These are phyloP conservation scores for Brachionus calyciflorus DNA, from an alignment of 1,140 invertebrate species.

Conservation along the genomic window DNA sequence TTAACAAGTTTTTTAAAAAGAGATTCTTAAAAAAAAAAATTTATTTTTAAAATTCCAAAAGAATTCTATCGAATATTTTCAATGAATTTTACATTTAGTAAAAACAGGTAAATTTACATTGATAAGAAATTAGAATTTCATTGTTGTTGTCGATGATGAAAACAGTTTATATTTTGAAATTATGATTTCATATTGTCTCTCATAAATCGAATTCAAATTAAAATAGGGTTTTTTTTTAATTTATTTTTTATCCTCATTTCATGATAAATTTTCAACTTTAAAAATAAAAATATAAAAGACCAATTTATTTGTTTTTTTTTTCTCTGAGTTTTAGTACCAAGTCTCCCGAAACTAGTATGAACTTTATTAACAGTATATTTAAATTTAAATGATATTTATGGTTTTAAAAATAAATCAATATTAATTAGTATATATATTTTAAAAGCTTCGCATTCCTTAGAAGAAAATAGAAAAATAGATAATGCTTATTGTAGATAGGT, in stretches of 20 bases:
- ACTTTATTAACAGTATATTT: slow-evolving; percentile 39
- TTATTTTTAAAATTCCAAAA: too few species aligned
- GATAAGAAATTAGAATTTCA: too few species aligned
- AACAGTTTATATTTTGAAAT: too few species aligned
- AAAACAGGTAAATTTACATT: too few species aligned
- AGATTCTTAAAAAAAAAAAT: too few species aligned
- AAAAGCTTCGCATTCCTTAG: slow-evolving; percentile 24
- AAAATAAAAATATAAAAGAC: not conserved
- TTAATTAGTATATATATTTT: slow-evolving; percentile 28
- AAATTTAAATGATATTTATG: slow-evolving; percentile 44
- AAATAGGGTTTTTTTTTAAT: not conserved
- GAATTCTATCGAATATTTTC: too few species aligned
- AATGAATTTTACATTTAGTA: too few species aligned
- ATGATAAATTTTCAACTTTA: slow-evolving; percentile 26
- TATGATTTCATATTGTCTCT: too few species aligned
- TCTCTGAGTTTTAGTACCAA: not conserved
- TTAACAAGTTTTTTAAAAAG: too few species aligned
- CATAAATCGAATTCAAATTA: too few species aligned
- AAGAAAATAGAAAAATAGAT: not conserved
- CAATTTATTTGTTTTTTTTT: slow-evolving; percentile 25
- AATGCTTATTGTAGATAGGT: too few species aligned
- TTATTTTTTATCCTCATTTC: slow-evolving; percentile 27
- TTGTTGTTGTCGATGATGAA: too few species aligned
- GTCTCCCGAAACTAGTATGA: slow-evolving; percentile 1
- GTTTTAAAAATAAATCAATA: slow-evolving; percentile 39